These are phyloP conservation scores for Pangasius sanitwongsei DNA, from an alignment of 2,797 vertebrate genomes.

Conservation along the genomic window DNA sequence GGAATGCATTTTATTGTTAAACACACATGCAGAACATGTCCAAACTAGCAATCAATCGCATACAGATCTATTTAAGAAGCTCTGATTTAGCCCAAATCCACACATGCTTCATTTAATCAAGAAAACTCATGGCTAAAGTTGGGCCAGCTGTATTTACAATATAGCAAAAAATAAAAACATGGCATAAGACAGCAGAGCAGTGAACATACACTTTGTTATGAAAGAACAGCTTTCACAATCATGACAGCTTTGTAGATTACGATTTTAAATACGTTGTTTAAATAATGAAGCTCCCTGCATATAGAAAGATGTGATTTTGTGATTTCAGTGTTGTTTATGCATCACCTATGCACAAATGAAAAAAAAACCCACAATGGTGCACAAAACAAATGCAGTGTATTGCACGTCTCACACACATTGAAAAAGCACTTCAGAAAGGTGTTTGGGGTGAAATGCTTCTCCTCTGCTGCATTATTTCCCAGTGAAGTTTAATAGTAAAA, in stretches of 20 bases:
- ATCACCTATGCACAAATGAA: not conserved
- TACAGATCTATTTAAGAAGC: not conserved
- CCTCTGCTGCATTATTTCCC: not conserved
- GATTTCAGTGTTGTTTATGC: not conserved
- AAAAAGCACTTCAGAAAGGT: too few relatives aligned
- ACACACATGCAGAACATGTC: not conserved
- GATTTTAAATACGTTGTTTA: not conserved
- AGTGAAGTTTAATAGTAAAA: not conserved
- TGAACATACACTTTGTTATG: not conserved
- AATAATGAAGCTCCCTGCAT: not conserved
- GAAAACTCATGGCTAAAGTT: not conserved
- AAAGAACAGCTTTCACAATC: not conserved
- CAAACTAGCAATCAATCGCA: not conserved
- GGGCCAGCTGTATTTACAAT: not conserved
- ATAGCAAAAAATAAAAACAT: not conserved
- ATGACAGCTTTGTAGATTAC: not conserved
- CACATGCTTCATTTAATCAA: not conserved
- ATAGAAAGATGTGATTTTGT: not conserved
- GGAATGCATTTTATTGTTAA: not conserved
- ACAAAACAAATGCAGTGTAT: too few relatives aligned
- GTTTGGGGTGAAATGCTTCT: not conserved
- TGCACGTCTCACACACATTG: too few relatives aligned
- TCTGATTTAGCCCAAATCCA: not conserved
- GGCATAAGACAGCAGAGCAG: not conserved
- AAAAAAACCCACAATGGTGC: not conserved